Base-by-base conservation (phyloP, 2,888 invertebrate genomes). In the Parelbella ahira region DNA sequence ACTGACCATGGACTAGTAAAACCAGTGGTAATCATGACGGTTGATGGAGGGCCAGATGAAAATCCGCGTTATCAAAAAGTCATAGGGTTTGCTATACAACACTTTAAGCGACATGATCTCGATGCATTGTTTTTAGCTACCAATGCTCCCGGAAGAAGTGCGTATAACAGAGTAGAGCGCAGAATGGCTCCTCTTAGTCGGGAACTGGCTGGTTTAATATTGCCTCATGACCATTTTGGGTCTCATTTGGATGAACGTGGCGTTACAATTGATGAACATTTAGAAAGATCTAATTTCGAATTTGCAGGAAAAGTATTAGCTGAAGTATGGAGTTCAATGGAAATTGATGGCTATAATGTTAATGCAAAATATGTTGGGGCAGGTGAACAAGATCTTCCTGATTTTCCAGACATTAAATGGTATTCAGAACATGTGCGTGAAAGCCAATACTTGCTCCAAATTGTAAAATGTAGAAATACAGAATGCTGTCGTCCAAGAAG, bases 261-360 rank as follows among this genome's bases (percentile, higher is more conserved):
- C 3, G 51, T 49, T 44, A 66, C 63, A 33, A 51, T 59, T 18
- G 62, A 73, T 38, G 11, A 38, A 3, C 50, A 63, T 8, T 46
- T 69, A 7, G 69, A 74, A 49, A 50, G 45, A 36, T 10, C 6
- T 9, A 46, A 43, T 30, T 46, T 37, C 27, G 24, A 41, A 32
- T 12, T 9, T n/a, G 46, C 37, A 23, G 45, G 30, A 7, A 20
- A 36, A 21, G 37, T 42, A 18, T 23, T 45, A 4, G 24, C 30
- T 25, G 33, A 37, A 12, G 30, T 46, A 24, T 45, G 46, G 46
- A 42, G 27, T 27, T 12, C 11, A 20, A 34, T 39, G 38, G 29
- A 23, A 29, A 42, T 42, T 21, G 42, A 37, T 12, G 34, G 37
- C 21, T 34, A 39, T 42, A 42, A 33, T 58, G 44, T 48, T 28